Evolutionary conservation across 2,797 vertebrate species (phyloP), one percentile per base, ranked within the genome.

Genomic region (Heliangelus exortis): DNA sequence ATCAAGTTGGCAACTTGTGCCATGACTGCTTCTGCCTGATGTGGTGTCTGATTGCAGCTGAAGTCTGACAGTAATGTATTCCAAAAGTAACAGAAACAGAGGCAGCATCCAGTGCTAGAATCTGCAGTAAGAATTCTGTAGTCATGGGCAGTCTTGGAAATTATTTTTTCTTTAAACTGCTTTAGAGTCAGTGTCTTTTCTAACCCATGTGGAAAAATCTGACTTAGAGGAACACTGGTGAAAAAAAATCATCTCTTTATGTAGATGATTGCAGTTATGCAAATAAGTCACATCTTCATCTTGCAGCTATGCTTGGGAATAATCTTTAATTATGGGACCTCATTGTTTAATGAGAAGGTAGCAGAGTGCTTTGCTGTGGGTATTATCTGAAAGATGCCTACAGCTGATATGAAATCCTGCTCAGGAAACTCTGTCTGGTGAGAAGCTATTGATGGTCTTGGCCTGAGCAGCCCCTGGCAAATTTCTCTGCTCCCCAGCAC

Each of bases 271-370:
- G 69, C n/a, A 65, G 76, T 73, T 91, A 83, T 84, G 79, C 93
- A 84, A 88, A 95, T 94, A 68, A 95, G 86, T 72, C n/a, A n/a
- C 31, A 67, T 34, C 50, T 48, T 71, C 57, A 79, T 63, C 57
- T 86, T 45, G 33, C 77, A 65, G 66, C 81, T 20, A 34, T 78
- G 50, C 94, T 94, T 59, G 84, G 93, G 87, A 92, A 90, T 80
- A 33, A 58, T 87, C 51, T 87, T 87, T 87, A 71, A 93, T 95
- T 93, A 81, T 22, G 53, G 34, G 83, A 68, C 66, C 84, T 94
- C 14, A 22, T 89, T 6, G 39, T 13, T 88, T 82, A 94, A 94
- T 92, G 84, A 93, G 81, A 50, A 93, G 72, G 74, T 41, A 66
- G 34, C 48, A 23, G 15, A 33, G 81, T 31, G 78, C 80, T 92